Evolutionary conservation across 1,140 invertebrate genomes (phyloP).

Genomic region (Leptinotarsa defecta): DNA sequence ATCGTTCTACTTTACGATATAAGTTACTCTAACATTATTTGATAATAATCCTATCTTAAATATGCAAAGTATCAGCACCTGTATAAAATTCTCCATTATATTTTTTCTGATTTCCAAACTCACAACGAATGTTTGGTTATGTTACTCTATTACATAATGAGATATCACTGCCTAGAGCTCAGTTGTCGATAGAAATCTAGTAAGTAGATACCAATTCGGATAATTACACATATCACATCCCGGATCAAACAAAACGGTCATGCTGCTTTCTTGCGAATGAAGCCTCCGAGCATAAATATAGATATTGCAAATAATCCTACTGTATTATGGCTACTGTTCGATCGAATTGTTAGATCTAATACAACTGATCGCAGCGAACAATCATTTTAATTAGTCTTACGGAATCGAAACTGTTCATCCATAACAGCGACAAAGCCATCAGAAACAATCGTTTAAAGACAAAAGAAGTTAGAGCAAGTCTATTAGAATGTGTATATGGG

Average conservation of each 20-base stretch:
- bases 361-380: constrained; percentile 9
- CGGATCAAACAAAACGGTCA: neutral
- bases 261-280: neutral
- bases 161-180: too few relatives aligned
- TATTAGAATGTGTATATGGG: constrained; percentile 53
- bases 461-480: constrained; percentile 52
- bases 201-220: neutral
- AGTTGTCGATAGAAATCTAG: neutral
- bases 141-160: too few relatives aligned
- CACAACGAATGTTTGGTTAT: too few relatives aligned
- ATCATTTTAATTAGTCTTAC: constrained; percentile 33
- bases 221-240: constrained; percentile 3
- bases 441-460: constrained; percentile 50
- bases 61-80: too few relatives aligned
- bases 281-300: constrained; percentile 6
- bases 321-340: constrained; percentile 13
- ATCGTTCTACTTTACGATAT: too few relatives aligned
- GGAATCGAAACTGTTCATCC: constrained; percentile 40
- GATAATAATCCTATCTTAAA: too few relatives aligned
- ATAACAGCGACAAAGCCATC: constrained; percentile 37
- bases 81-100: too few relatives aligned
- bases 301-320: constrained; percentile 15
- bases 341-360: constrained; percentile 1
- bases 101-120: too few relatives aligned
- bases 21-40: too few relatives aligned